These are phyloP conservation scores for Scelioninae gen. 1 DNA, from an alignment of 2,888 invertebrate genomes.

Conservation along the genomic window DNA sequence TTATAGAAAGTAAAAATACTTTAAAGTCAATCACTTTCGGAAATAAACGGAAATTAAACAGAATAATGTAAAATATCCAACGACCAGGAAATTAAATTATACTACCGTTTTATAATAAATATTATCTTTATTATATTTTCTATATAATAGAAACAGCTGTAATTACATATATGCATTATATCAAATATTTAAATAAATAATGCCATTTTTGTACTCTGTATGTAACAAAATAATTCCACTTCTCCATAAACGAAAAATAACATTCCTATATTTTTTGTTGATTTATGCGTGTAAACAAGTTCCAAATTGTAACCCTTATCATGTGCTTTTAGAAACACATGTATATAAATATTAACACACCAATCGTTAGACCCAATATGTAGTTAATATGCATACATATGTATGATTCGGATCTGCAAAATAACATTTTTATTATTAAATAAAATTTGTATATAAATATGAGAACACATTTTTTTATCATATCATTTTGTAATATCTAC, in stretches of 20 bases:
- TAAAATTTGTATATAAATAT: too few species aligned
- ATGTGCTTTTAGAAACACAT: slow-evolving; percentile 28
- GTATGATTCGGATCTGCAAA: slow-evolving; percentile 17
- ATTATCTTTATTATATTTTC: not conserved
- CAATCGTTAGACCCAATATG: slow-evolving; percentile 19
- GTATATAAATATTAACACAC: slow-evolving; percentile 24
- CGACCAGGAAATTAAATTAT: too few species aligned
- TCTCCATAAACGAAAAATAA: slow-evolving; percentile 8
- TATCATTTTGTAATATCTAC: too few species aligned
- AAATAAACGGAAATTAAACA: too few species aligned
- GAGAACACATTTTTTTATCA: too few species aligned
- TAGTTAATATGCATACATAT: slow-evolving; percentile 33
- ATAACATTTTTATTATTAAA: not conserved
- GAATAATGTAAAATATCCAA: too few species aligned
- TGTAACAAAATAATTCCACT: slow-evolving; percentile 28
- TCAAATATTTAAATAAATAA: slow-evolving; percentile 32
- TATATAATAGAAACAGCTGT: not conserved
- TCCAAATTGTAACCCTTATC: too few species aligned
- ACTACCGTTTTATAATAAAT: too few species aligned
- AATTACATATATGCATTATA: slow-evolving; percentile 3
- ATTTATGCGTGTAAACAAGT: too few species aligned
- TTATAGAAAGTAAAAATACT: too few species aligned
- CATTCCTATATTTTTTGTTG: not conserved
- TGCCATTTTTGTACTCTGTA: slow-evolving; percentile 8
- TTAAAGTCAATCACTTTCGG: too few species aligned